Base-by-base conservation (phyloP, 2,888 invertebrate genomes). In the Patella depressa region DNA sequence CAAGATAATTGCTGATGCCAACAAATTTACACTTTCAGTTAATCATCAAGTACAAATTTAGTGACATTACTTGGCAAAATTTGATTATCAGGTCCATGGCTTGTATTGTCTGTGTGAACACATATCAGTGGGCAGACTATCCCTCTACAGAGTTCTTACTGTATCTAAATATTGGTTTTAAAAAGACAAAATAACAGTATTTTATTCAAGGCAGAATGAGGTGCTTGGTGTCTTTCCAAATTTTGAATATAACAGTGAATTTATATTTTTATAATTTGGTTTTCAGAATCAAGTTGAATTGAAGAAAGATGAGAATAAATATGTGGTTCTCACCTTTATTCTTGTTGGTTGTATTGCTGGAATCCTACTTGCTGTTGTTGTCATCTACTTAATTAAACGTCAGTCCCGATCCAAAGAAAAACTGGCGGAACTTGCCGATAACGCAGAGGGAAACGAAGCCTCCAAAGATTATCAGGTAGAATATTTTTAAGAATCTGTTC, bases 381-480 rank as follows among this genome's bases (percentile, higher is more conserved):
- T 95, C 4, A 89, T 95, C 78, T 93, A 95, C 79, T 92, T 97
- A 74, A 94, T 97, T 77, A 94, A 95, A 82, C 94, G 95, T 2
- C 96, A 97, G 85, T 94, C 95, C 78, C 94, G 94, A 81, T 94
- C 95, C 24, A 94, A 95, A 83, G 95, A 96, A 84, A 98, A 98
- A 90, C 93, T 97, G 84, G 95, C 95, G 77, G 95, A 95, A n/a
- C 92, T 97, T 7, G 88, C 91, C 3, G 81, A 86, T 19, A 93
- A 93, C 72, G 97, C 97, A 85, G 95, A 96, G 12, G 86, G 85
- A 29, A 87, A 85, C 72, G 95, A 96, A 91, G 96, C 97, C 34
- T 97, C 96, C 82, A 96, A 96, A 88, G 97, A 98, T 88, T 98
- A 98, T 91, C 97, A 98, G 93, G 95, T 95, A 90, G n/a, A 79